These are phyloP conservation scores for Anguilla pacifica DNA, from an alignment of 2,797 vertebrate genomes.

Conservation along the genomic window DNA sequence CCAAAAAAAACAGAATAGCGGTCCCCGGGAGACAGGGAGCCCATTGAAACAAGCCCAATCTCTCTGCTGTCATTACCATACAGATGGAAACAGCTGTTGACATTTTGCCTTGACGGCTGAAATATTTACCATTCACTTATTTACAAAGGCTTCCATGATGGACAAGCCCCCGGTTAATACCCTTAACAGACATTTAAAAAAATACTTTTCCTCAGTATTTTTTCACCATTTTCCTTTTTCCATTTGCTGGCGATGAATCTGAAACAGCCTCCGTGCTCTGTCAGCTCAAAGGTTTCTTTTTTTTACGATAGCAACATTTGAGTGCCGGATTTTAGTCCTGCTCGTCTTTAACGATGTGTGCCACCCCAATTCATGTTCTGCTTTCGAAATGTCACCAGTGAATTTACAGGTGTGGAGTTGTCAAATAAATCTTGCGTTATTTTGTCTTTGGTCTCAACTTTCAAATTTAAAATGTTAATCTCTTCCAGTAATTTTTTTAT, in stretches of 20 bases:
- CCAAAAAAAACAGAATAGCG: constrained; percentile 4
- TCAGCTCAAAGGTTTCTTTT: constrained; percentile 42
- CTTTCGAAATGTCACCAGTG: constrained; percentile 78
- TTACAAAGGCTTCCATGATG: constrained; percentile 62
- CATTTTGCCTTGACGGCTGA: constrained; percentile 76
- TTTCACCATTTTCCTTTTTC: constrained; percentile 35
- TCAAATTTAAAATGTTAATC: constrained; percentile 63
- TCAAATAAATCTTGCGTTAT: constrained; percentile 72
- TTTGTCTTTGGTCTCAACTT: constrained; percentile 51
- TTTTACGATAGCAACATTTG: constrained; percentile 63
- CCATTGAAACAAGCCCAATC: constrained; percentile 68
- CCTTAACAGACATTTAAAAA: not conserved
- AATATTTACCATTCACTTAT: constrained; percentile 78
- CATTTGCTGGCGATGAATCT: constrained; percentile 8
- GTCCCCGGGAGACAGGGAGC: constrained; percentile 69
- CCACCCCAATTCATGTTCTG: constrained; percentile 53
- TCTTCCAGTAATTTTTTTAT: constrained; percentile 60
- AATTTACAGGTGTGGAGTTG: constrained; percentile 69
- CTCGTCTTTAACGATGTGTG: constrained; percentile 68
- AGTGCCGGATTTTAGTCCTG: constrained; percentile 65
- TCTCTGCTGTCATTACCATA: constrained; percentile 74
- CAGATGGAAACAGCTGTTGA: constrained; percentile 74
- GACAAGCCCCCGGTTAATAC: constrained; percentile 45
- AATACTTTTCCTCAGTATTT: constrained; percentile 20
- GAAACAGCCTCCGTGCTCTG: constrained; percentile 20